Percentiles rank a stretch among this genome's conserved stretches.
Conservation (phyloP, 2,797 vertebrate species). For the Myotis myotis region DNA sequence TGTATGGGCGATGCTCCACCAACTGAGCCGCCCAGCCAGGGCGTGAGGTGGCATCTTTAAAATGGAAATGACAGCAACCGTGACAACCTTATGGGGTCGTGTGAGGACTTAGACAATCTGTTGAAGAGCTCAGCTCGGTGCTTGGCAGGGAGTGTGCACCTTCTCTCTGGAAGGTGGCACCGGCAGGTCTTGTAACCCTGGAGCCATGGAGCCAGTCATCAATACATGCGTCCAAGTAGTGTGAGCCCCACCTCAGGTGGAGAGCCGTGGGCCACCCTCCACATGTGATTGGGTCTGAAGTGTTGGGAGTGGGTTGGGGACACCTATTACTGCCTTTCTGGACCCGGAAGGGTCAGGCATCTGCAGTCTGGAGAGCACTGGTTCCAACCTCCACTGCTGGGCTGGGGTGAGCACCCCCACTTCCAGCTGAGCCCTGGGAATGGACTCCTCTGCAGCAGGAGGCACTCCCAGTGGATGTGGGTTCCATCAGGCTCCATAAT, state of each 20-base stretch:
- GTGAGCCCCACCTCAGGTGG: neutral
- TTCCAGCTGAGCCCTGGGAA: neutral
- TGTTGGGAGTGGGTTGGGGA: neutral
- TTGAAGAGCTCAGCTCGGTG: neutral
- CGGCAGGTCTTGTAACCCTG: neutral
- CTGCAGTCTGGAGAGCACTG: too few species aligned
- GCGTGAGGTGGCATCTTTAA: neutral
- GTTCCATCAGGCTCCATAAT: neutral
- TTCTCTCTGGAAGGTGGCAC: neutral
- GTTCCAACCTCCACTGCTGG: neutral
- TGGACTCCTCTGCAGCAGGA: neutral
- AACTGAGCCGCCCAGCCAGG: too few species aligned
- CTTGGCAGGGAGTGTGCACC: neutral
- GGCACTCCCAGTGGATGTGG: neutral
- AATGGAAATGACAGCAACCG: neutral
- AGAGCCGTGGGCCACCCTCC: neutral
- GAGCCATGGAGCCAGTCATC: neutral
- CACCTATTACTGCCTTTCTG: neutral
- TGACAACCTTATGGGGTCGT: rapidly evolving
- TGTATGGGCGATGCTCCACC: too few species aligned
- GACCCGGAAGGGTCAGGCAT: rapidly evolving
- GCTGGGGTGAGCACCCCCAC: neutral
- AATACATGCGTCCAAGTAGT: too few species aligned
- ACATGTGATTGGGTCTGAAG: neutral
- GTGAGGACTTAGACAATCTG: neutral